Conservation (phyloP, 2,113 vertebrate species). For the Tragelaphus imberbis region DNA sequence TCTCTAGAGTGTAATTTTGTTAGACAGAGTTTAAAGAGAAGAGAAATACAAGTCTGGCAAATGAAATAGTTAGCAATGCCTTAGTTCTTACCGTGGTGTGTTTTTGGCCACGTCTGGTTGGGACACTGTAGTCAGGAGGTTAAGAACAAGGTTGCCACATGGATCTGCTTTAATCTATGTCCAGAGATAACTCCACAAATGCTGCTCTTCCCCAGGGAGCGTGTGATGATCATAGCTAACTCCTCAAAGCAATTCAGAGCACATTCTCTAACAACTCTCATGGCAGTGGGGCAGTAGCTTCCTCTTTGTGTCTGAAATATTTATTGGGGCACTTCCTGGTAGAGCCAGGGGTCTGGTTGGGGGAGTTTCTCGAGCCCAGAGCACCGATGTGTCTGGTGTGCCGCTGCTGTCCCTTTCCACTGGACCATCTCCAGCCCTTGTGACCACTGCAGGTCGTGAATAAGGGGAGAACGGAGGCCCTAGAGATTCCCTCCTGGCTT, state of each 20-base stretch:
- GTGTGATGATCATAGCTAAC: not conserved
- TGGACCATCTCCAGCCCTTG: not conserved
- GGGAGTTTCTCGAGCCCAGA: not conserved
- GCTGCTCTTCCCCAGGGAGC: too few relatives aligned
- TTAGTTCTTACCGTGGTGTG: not conserved
- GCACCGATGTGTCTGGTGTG: not conserved
- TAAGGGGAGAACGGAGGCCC: not conserved
- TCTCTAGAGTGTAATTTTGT: not conserved
- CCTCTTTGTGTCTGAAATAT: not conserved
- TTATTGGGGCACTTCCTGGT: not conserved
- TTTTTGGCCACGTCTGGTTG: not conserved
- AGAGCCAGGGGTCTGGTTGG: not conserved
- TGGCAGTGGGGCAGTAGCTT: not conserved
- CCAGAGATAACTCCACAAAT: not conserved
- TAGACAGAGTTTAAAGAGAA: not conserved
- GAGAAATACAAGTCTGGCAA: not conserved
- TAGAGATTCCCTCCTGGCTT: not conserved
- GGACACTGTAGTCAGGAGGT: not conserved
- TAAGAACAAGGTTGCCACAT: not conserved
- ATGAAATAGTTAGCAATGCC: not conserved
- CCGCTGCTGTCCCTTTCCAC: fast-evolving
- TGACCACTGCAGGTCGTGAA: not conserved
- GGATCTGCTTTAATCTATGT: not conserved
- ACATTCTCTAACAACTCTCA: too few relatives aligned
- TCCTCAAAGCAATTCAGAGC: not conserved